A percentile compares a stretch with the other conserved stretches of the same genome.
These are phyloP conservation scores for Lerista edwardsae DNA, from an alignment of 2,797 vertebrate genomes.

Conservation along the genomic window DNA sequence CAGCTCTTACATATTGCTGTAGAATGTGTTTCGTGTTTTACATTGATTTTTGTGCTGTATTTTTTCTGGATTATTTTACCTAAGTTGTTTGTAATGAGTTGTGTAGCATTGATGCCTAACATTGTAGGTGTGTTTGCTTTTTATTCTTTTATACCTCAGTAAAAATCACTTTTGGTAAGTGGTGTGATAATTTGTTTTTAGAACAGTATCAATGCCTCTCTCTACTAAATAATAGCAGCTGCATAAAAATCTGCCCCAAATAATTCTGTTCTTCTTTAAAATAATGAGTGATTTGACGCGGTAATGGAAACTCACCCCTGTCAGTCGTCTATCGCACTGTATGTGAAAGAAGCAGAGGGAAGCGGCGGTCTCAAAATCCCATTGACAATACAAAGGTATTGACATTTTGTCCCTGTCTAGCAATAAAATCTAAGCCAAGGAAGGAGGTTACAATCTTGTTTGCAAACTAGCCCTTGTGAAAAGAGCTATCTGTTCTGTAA, in stretches of 20 bases:
- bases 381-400: neutral
- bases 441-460: slow-evolving; percentile 39
- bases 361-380: slow-evolving; percentile 19
- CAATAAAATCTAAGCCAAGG: slow-evolving; percentile 44
- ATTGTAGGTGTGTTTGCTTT: neutral
- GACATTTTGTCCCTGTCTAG: slow-evolving; percentile 23
- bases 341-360: neutral
- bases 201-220: neutral
- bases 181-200: too few species aligned
- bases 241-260: rapidly evolving
- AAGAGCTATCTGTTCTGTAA: slow-evolving; percentile 30
- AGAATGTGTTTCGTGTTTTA: neutral
- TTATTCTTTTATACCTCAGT: neutral
- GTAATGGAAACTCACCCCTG: slow-evolving; percentile 6
- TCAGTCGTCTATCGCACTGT: neutral
- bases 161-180: slow-evolving; percentile 4
- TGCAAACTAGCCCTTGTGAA: slow-evolving; percentile 40
- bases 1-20: neutral
- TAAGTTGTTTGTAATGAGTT: neutral
- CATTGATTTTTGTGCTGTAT: neutral
- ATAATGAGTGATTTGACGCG: neutral
- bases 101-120: neutral
- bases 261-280: neutral
- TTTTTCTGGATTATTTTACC: neutral
- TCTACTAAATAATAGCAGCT: neutral